Evolutionary conservation across 92 coral and sea anemone species (phyloP), one percentile per base, ranked within the genome.

Genomic region (Metridium senile): DNA sequence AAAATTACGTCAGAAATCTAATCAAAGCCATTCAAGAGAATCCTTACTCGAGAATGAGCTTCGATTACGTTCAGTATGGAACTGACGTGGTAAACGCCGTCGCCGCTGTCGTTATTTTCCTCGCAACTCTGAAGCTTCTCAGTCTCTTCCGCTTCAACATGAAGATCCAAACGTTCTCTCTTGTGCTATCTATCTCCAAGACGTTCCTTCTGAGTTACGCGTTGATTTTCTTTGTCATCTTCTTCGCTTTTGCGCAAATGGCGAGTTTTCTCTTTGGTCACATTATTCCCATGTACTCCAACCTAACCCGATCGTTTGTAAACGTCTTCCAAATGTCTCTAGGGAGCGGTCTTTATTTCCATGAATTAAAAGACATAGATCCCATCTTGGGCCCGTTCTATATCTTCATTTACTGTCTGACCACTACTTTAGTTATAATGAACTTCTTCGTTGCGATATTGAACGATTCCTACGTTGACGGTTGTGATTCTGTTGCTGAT

Each of bases 401-500:
- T 72, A 27, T 93, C 62, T 91, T 93, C 51, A 10, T 80, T 19
- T 91, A 80, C 74, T 80, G 81, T 18, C 28, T 86, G 77, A 31
- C 80, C 3, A 91, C 88, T 79, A 79, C 87, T 0, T 39, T 93
- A 62, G 72, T 93, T 65, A 45, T 91, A 59, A 82, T 93, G 65
- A 93, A 93, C 74, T 85, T 93, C 51, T 93, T 93, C 75, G 76
- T 93, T 32, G 86, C 98, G 20, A 93, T 93, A 68, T 46, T 93
- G n/a, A 91, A 88, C 62, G 98, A 93, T 46, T 85, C 97, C 19
- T 91, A 92, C 81, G 86, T 79, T 1, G 97, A 91, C 9, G 80
- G 87, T 13, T 81, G 83, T 29, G 82, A 90, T 7, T 35, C 67
- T 18, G 68, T 80, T 59, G 82, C 88, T 34, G 62, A 64, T 11